phyloP scores from a whole-genome alignment of 2,113 vertebrate species.

The Mellivora capensis region DNA sequence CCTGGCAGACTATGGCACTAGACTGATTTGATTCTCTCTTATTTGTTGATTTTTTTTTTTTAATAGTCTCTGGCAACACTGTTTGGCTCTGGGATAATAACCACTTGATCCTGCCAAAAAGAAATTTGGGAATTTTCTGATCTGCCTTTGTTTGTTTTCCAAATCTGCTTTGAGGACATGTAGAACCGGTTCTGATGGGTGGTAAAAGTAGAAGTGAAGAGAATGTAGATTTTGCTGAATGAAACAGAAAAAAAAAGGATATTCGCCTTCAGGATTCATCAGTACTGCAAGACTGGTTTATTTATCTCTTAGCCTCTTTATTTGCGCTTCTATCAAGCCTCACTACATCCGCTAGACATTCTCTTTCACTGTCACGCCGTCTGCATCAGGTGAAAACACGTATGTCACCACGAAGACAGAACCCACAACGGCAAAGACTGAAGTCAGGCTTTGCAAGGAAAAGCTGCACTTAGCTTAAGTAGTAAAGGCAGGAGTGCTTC shows the following conservation, averaged over 20 bases:
- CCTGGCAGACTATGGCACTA: not conserved
- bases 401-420: not conserved
- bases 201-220: not conserved
- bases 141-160: slow-evolving; percentile 32
- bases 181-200: not conserved
- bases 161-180: not conserved
- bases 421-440: not conserved
- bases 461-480: not conserved
- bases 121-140: slow-evolving; percentile 40
- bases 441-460: not conserved
- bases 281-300: not conserved
- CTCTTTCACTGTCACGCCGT: not conserved
- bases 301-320: not conserved
- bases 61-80: slow-evolving; percentile 34
- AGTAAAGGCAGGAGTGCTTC: not conserved
- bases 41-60: not conserved
- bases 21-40: not conserved
- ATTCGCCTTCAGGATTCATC: not conserved
- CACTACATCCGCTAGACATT: not conserved
- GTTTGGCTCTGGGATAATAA: slow-evolving; percentile 20
- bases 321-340: not conserved
- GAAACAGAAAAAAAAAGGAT: not conserved
- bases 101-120: not conserved
- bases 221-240: not conserved
- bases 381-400: not conserved